Evolutionary conservation across 2,113 vertebrate genomes (phyloP), one percentile per base, ranked within the genome.

Genomic region (Sminthopsis crassicaudata): DNA sequence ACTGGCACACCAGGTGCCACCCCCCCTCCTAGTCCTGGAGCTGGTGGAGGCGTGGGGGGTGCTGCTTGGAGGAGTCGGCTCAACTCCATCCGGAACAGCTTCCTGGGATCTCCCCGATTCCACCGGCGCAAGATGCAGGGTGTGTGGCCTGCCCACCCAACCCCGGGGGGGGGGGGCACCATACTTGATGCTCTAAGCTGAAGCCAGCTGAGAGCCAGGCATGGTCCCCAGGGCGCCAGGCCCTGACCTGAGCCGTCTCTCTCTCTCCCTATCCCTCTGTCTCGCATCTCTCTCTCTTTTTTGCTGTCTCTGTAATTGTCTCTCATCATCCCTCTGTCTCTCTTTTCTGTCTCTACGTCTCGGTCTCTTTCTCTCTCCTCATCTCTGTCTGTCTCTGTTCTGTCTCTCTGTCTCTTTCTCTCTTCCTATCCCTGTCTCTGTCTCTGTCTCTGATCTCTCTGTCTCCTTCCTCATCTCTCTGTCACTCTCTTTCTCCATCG

Each of bases 81-180:
- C 97, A 99, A 99, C 98, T 99, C 99, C 76, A 99, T 99, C 98
- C 99, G 99, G 98, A 99, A 99, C 98, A 99, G 99, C 98, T 98
- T 99, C 96, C 98, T 99, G 96, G 99, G 99, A 51, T 99, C 99
- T 0, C 99, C 99, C 0, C 99, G 99, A 46, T 99, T 99, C 98
- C 99, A 99, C 96, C 99, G 99, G 42, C 99, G 99, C 97, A 99
- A 99, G 97, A 98, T 99, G 97, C 99, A 99, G 98, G 99, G 99
- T 99, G 97, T 97, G 97, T 25, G n/a, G 24, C 2, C 0, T 0
- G 76, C 50, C 48, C 48, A 11, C 4, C 50, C 50, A 11, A 11
- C 9, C 50, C 50, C 10, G 48, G 10, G 27, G 36, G 10, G n/a
- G 27, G 50, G 14, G 36, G 30, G n/a, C n/a, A 3, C 14, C 23